Evolutionary conservation across 2,888 invertebrate genomes (phyloP), one percentile per base, ranked within the genome.

Genomic region (Heliconius erato): DNA sequence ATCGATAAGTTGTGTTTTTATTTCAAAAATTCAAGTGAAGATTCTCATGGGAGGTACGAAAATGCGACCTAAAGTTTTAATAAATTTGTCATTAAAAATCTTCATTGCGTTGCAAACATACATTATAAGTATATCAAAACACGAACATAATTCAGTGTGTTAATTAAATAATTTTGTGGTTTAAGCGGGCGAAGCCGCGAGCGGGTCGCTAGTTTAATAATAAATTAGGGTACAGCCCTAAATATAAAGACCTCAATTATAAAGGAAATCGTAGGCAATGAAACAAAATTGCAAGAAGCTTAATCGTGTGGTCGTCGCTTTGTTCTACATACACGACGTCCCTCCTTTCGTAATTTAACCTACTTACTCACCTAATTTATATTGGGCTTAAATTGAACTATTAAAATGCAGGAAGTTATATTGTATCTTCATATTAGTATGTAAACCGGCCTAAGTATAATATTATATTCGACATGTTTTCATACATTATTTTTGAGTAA

Each of bases 341-440:
- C 78, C 67, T 78, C 78, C 78, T 78, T 23, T 78, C 44, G 65
- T 78, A 78, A 78, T 78, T 78, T 49, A 49, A 67, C 28, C 78
- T 78, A 78, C 78, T 78, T 78, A 78, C 67, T 76, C 63, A 76
- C 76, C 76, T 76, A 63, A 78, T 67, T 54, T 32, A 78, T 44
- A 78, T 78, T 78, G 67, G 67, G 68, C 78, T n/a, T 63, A 63
- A 63, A 63, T 63, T 63, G 63, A n/a, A n/a, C 19, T 76, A 35
- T 76, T 72, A n/a, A 35, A 76, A 35, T 76, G 63, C 59, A 76
- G 76, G 59, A 76, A 76, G 59, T 63, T 26, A 14, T 35, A 63
- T 23, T 63, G 44, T 72, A 44, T 72, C 44, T 26, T 26, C 44
- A 72, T 44, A 28, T 72, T 49, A 72, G 44, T 19, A 44, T 9